Conservation (phyloP, 2,797 vertebrate species). For the Myripristis murdjan region DNA sequence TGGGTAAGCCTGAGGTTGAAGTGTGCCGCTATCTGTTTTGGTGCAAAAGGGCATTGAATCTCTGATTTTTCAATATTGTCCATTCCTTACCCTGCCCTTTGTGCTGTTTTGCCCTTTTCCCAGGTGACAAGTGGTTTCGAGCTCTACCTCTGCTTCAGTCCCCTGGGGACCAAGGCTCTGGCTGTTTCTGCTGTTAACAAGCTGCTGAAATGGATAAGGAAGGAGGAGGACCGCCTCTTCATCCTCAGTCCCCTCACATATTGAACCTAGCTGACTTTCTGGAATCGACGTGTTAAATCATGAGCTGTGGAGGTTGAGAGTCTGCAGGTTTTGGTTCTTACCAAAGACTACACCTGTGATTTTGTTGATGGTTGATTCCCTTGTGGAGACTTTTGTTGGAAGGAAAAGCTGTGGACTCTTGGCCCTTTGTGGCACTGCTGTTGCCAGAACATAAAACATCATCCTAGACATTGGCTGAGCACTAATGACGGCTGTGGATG, state of each 20-base stretch:
- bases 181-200: slow-evolving; percentile 92
- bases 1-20: slow-evolving; percentile 87
- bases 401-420: no score
- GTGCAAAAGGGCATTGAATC: not conserved
- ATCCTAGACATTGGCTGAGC: slow-evolving; percentile 4
- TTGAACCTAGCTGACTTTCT: slow-evolving; percentile 75
- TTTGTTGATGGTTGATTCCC: not conserved
- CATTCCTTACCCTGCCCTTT: not conserved
- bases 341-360: not conserved
- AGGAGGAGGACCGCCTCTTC: slow-evolving; percentile 97
- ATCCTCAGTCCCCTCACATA: slow-evolving; percentile 96
- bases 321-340: no score
- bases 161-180: slow-evolving; percentile 92
- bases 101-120: not conserved
- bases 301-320: no score
- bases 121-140: slow-evolving; percentile 98
- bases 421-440: no score
- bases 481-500: slow-evolving; percentile 19
- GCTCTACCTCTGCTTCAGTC: slow-evolving; percentile 97
- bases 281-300: not conserved
- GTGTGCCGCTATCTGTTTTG: not conserved
- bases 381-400: no score
- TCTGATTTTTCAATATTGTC: not conserved
- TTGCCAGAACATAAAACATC: not conserved
- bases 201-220: slow-evolving; percentile 98